Base-by-base conservation (phyloP, 2,797 vertebrate genomes). In the Hippoglossus hippoglossus region DNA sequence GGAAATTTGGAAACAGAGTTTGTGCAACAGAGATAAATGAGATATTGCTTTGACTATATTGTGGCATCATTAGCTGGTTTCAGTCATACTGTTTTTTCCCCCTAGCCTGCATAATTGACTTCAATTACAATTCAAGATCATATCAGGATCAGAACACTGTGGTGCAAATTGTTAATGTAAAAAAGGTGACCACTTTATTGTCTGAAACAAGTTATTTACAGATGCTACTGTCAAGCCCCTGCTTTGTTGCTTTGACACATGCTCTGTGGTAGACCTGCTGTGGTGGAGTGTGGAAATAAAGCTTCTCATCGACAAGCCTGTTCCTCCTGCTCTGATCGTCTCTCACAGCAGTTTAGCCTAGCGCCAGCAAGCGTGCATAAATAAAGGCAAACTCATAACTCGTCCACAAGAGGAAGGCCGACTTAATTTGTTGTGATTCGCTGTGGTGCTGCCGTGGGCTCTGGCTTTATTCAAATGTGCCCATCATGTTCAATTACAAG, bases 401-500 rank as follows among this genome's bases (percentile, higher is more conserved):
- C 50, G 87, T 44, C 71, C 73, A 49, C 85, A 86, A 93, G 89
- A 65, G 76, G 84, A 92, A 18, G 87, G 90, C 91, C 79, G 92
- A 84, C 90, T 94, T 93, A 81, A 93, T 95, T 90, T 91, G 82
- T 82, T 89, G 83, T 80, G 28, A 93, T 93, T 90, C 81, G 80
- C 89, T 87, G 80, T 73, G 73, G 87, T 91, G 86, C 89, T 89
- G 92, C 91, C 79, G 10, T 66, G 83, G 88, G 89, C 87, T 82
- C 87, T 65, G 75, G 85, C 87, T 92, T 92, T 78, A 87, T 95
- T 92, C 88, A 93, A 94, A 95, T 90, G 79, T 82, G 83, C 80
- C 92, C 83, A 89, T 94, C 89, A 84, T 87, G 91, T 93, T 94
- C 91, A 93, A 94, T 95, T 94, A 94, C 91, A 90, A 94, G 90